phyloP scores from a whole-genome alignment of 64 coral and sea anemone genomes.

The Acropora yongei region DNA sequence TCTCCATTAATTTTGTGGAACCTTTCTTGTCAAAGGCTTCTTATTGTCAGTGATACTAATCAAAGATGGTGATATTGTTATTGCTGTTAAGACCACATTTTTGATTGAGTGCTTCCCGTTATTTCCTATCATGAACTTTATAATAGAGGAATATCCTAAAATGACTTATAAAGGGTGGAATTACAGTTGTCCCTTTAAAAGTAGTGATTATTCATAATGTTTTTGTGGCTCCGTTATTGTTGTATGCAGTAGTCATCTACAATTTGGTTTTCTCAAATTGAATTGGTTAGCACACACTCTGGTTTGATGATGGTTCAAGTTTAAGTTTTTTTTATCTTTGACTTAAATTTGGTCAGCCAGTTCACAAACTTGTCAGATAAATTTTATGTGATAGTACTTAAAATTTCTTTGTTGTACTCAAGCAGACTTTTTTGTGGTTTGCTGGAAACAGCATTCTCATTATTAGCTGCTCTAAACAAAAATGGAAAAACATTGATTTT shows the following conservation, averaged over 20 bases:
- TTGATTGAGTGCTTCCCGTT: neutral
- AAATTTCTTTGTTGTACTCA: neutral
- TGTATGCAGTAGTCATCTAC: neutral
- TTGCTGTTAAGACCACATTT: neutral
- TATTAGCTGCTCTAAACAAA: no score
- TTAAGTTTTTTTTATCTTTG: no score
- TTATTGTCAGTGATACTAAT: neutral
- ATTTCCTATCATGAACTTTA: neutral
- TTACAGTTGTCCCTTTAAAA: neutral
- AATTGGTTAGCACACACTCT: no score
- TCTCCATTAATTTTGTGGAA: neutral
- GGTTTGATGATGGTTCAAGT: no score
- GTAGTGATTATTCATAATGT: no score
- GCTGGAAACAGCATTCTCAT: no score
- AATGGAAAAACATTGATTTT: no score
- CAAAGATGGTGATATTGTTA: neutral
- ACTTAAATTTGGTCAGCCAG: no score
- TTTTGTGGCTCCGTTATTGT: no score
- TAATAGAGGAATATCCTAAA: no score
- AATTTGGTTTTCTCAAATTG: neutral
- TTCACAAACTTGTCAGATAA: neutral
- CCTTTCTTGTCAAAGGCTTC: neutral
- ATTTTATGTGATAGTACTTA: no score
- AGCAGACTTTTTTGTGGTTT: neutral
- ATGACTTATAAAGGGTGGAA: neutral